A percentile compares a stretch with the other conserved stretches of the same genome.
These are phyloP conservation scores for Lasioglossum zephyrum DNA, from an alignment of 2,888 invertebrate species.

Conservation along the genomic window DNA sequence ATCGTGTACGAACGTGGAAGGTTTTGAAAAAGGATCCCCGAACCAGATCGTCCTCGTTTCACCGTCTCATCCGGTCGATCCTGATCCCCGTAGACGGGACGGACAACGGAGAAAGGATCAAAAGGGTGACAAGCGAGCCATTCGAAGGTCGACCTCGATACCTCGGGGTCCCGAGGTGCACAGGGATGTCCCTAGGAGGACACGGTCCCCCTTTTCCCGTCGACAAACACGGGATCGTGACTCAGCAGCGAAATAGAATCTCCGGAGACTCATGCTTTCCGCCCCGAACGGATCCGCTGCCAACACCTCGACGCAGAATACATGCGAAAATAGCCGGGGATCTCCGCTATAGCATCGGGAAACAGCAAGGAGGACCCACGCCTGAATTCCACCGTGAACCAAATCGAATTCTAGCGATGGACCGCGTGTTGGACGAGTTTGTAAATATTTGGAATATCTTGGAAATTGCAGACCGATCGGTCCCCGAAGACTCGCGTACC, in stretches of 20 bases:
- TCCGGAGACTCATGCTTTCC: slow-evolving; percentile 79
- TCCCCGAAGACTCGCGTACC: slow-evolving; percentile 39
- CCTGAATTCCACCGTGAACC: slow-evolving; percentile 55
- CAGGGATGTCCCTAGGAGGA: slow-evolving; percentile 68
- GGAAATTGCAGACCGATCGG: slow-evolving; percentile 58
- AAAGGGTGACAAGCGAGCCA: slow-evolving; percentile 40
- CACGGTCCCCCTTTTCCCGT: slow-evolving; percentile 68
- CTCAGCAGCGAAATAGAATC: slow-evolving; percentile 80
- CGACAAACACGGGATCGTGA: slow-evolving; percentile 78
- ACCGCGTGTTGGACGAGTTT: slow-evolving; percentile 37
- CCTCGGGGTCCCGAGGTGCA: slow-evolving; percentile 54
- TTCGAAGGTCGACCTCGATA: slow-evolving; percentile 58
- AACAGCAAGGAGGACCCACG: neutral
- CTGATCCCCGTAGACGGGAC: neutral
- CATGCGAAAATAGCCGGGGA: slow-evolving; percentile 67
- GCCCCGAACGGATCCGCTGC: slow-evolving; percentile 71
- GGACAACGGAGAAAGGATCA: slow-evolving; percentile 29
- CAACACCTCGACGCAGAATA: slow-evolving; percentile 63
- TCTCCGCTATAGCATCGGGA: slow-evolving; percentile 33
- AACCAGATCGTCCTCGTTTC: neutral
- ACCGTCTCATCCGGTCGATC: neutral
- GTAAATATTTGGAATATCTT: slow-evolving; percentile 71
- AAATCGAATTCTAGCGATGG: slow-evolving; percentile 27
- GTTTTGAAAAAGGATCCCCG: neutral
- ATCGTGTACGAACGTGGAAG: neutral